phyloP scores from a whole-genome alignment of 2,113 vertebrate genomes.

The Nettapus auritus region DNA sequence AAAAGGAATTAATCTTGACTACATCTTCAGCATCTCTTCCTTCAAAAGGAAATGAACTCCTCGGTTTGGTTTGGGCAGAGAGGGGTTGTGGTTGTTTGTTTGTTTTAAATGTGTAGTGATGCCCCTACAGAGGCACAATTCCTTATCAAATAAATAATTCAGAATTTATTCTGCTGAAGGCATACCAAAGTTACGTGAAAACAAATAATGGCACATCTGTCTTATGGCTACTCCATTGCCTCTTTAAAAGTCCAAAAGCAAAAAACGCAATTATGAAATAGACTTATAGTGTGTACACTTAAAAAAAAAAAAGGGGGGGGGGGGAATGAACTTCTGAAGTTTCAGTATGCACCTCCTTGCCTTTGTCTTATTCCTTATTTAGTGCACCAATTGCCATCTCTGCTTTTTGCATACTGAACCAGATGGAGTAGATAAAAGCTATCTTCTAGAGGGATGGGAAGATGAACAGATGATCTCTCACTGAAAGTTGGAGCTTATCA shows the following conservation, averaged over 20 bases:
- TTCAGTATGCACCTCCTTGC: neutral
- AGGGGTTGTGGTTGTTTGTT: neutral
- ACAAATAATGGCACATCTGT: neutral
- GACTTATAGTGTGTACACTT: neutral
- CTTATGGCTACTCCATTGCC: neutral
- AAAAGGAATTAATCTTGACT: neutral
- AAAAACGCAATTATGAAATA: neutral
- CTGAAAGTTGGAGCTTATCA: neutral
- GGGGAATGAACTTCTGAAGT: neutral
- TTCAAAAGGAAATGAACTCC: neutral
- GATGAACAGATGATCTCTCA: neutral
- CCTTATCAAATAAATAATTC: neutral
- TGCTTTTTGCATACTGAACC: neutral
- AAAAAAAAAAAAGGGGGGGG: conserved; percentile 19
- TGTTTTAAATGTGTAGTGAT: neutral
- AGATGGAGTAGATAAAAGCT: neutral
- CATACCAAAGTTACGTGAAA: neutral
- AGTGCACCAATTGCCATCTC: neutral
- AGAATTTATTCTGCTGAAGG: neutral
- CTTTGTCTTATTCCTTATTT: neutral
- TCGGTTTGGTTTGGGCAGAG: neutral
- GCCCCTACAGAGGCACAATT: neutral
- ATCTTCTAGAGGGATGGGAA: neutral
- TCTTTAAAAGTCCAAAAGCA: neutral
- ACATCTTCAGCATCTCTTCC: neutral